Evolutionary conservation across 2,888 invertebrate species (phyloP), one percentile per base, ranked within the genome.

Genomic region (Hypolimnas misippus): DNA sequence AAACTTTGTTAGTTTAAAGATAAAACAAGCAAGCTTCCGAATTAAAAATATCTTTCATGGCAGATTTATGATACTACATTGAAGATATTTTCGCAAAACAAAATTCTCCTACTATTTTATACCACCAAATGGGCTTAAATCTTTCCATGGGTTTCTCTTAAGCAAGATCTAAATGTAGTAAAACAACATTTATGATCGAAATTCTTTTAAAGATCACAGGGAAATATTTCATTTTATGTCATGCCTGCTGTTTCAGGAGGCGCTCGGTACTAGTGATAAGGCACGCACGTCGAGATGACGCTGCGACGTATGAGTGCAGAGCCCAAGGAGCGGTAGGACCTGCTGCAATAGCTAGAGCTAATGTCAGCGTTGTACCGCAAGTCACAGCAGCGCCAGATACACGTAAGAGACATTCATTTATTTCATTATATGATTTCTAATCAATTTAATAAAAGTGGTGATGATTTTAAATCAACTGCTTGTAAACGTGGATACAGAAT

Each of bases 241-340:
- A 14, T 21, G n/a, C 3, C 7, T 14, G 6, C 8, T 40, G 4
- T 88, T 87, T 63, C 93, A 97, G 97, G 93, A 95, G 95, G 93
- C 95, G 95, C 93, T 96, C 97, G 92, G 95, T 95, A 87, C 93
- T 97, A 89, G 94, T 95, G 84, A 96, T 97, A 92, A 94, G 94
- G 81, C 94, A 95, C 81, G 95, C 95, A 77, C 93, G 94, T 79
- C 93, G 93, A 76, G 94, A 95, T 84, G 96, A 97, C 92, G 93
- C 94, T 74, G 97, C 96, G 79, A 92, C 92, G 78, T 97, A 97
- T 92, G 96, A 96, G 90, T 97, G 97, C 89, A 93, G 96, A 77
- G 96, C 96, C 69, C 95, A 94, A 82, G 95, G 95, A 71, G 94
- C 94, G 68, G 92, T 94, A 72, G 94, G 94, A 66, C 92, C 93